These are phyloP conservation scores for Megalurothrips usitatus DNA, from an alignment of 2,888 invertebrate species.

Conservation along the genomic window DNA sequence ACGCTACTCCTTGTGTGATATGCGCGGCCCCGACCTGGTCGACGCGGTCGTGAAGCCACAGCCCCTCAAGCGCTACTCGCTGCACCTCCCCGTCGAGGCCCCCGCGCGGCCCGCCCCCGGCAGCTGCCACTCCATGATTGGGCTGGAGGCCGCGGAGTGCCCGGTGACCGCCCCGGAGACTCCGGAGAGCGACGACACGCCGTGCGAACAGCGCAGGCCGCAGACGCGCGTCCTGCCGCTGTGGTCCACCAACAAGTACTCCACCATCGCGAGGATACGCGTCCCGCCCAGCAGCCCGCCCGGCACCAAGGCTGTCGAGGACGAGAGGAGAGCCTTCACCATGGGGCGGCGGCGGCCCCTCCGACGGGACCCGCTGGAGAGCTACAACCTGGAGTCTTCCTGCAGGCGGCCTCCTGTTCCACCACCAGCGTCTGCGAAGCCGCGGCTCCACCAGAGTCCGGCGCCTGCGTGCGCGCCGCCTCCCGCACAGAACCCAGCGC, in stretches of 20 bases:
- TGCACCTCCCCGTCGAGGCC: neutral
- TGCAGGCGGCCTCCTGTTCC: neutral
- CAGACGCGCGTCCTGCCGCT: neutral
- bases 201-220: neutral
- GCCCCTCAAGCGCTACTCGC: conserved; percentile 2
- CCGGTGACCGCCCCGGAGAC: neutral
- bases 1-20: neutral
- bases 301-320: neutral
- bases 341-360: neutral
- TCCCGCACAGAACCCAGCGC: neutral
- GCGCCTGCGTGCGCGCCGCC: neutral
- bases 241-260: conserved; percentile 16
- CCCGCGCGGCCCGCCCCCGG: neutral
- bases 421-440: neutral
- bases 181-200: neutral
- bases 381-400: neutral
- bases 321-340: neutral
- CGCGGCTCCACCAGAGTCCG: neutral
- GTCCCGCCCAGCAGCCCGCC: conserved; percentile 17
- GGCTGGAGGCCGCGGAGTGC: neutral
- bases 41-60: neutral
- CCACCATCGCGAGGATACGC: conserved; percentile 13
- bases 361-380: neutral
- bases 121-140: conserved; percentile 11
- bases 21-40: neutral